These are phyloP conservation scores for Agrotis puta DNA, from an alignment of 2,888 invertebrate species.

Conservation along the genomic window DNA sequence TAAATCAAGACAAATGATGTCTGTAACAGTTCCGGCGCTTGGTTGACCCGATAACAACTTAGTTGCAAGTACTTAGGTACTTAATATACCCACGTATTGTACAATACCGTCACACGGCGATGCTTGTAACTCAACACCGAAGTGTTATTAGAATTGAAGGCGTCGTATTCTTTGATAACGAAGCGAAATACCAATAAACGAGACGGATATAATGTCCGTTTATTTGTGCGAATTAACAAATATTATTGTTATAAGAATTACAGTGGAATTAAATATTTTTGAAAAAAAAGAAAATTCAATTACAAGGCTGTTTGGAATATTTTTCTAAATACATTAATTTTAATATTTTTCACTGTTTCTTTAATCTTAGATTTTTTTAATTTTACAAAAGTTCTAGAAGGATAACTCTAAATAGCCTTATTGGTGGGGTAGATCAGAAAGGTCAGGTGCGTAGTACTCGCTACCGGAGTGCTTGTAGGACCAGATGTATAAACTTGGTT, in stretches of 20 bases:
- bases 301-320: slow-evolving; percentile 7
- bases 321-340: too few relatives aligned
- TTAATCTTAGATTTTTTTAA: too few relatives aligned
- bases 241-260: slow-evolving; percentile 11
- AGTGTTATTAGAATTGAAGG: slow-evolving; percentile 62
- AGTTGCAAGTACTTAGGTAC: slow-evolving; percentile 63
- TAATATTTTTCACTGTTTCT: too few relatives aligned
- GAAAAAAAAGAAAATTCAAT: too few relatives aligned
- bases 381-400: too few relatives aligned
- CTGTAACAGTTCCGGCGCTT: slow-evolving; percentile 58
- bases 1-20: slow-evolving; percentile 33
- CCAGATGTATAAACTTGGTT: too few relatives aligned
- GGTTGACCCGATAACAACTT: slow-evolving; percentile 60
- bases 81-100: slow-evolving; percentile 16
- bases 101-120: slow-evolving; percentile 56
- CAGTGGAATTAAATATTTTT: background rate
- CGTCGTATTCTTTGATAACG: slow-evolving; percentile 67
- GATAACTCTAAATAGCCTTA: too few relatives aligned
- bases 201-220: slow-evolving; percentile 50
- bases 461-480: too few relatives aligned
- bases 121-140: slow-evolving; percentile 59
- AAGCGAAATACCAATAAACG: slow-evolving; percentile 54
- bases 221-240: slow-evolving; percentile 37
- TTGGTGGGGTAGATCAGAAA: too few relatives aligned
- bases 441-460: too few relatives aligned